Conservation (phyloP, 1,140 invertebrate species). For the Pararge aegeria region DNA sequence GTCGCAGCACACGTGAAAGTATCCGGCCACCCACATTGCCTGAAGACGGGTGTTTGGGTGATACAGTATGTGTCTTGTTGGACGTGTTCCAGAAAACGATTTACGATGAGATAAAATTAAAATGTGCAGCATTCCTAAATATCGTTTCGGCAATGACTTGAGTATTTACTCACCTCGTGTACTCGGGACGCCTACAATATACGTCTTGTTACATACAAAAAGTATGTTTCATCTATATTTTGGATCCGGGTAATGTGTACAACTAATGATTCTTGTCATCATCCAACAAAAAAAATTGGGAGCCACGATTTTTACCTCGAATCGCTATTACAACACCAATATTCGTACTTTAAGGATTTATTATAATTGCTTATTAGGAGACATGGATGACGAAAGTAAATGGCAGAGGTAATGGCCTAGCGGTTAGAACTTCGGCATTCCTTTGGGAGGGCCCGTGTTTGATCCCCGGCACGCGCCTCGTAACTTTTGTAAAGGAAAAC, state of each 20-base stretch:
- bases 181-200: conserved; percentile 19
- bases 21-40: conserved; percentile 52
- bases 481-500: too few species aligned
- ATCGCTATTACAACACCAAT: too few species aligned
- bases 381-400: too few species aligned
- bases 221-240: not conserved
- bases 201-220: not conserved
- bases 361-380: too few species aligned
- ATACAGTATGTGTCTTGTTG: conserved; percentile 42
- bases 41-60: conserved; percentile 39
- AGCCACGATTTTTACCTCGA: too few species aligned
- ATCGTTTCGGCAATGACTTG: conserved; percentile 47
- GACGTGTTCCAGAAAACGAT: conserved; percentile 55
- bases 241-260: not conserved
- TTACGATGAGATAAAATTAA: conserved; percentile 67
- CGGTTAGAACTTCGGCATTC: too few species aligned
- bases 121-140: conserved; percentile 58
- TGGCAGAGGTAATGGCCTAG: too few species aligned
- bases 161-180: conserved; percentile 36
- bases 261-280: not conserved
- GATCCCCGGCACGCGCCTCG: too few species aligned
- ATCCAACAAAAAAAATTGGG: not conserved
- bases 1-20: conserved; percentile 14
- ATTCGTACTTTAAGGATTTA: too few species aligned
- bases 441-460: too few species aligned